These are phyloP conservation scores for Corythaixoides concolor DNA, from an alignment of 2,113 vertebrate species.

Conservation along the genomic window DNA sequence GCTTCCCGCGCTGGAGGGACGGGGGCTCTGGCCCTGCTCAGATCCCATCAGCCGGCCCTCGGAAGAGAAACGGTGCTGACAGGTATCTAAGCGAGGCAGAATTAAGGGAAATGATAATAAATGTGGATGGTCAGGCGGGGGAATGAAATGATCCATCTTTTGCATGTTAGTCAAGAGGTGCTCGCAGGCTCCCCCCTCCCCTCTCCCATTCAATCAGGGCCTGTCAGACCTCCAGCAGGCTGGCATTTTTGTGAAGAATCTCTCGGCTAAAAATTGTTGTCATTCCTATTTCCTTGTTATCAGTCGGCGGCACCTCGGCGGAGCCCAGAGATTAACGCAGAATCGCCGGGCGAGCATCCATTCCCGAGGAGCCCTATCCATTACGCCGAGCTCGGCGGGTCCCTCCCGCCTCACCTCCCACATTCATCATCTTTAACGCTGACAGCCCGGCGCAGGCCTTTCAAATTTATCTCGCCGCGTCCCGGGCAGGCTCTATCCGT, in stretches of 20 bases:
- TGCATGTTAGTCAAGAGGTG: slow-evolving; percentile 85
- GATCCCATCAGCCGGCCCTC: slow-evolving; percentile 52
- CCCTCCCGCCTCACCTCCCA: slow-evolving; percentile 84
- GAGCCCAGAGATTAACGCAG: slow-evolving; percentile 82
- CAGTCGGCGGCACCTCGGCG: slow-evolving; percentile 80
- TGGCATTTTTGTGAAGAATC: slow-evolving; percentile 97
- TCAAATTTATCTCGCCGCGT: slow-evolving; percentile 87
- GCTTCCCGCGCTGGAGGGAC: accelerated
- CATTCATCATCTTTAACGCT: slow-evolving; percentile 99
- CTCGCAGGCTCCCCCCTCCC: slow-evolving; percentile 63
- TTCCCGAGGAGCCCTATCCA: slow-evolving; percentile 77
- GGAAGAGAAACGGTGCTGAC: slow-evolving; percentile 67
- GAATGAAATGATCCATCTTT: slow-evolving; percentile 96
- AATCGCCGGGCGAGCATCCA: slow-evolving; percentile 70
- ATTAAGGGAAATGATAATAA: slow-evolving; percentile 78
- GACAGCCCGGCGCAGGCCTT: slow-evolving; percentile 86
- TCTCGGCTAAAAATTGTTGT: slow-evolving; percentile 98
- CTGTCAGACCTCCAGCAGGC: slow-evolving; percentile 84
- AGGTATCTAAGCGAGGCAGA: slow-evolving; percentile 62
- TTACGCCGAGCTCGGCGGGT: slow-evolving; percentile 78
- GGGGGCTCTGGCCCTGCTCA: not conserved
- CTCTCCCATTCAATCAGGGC: slow-evolving; percentile 84
- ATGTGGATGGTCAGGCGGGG: slow-evolving; percentile 80
- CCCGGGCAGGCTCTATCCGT: slow-evolving; percentile 83
- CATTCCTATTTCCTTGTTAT: slow-evolving; percentile 99